A percentile compares a stretch with the other conserved stretches of the same genome.
These are phyloP conservation scores for Cochlearius cochlearius DNA, from an alignment of 2,113 vertebrate species.

Conservation along the genomic window DNA sequence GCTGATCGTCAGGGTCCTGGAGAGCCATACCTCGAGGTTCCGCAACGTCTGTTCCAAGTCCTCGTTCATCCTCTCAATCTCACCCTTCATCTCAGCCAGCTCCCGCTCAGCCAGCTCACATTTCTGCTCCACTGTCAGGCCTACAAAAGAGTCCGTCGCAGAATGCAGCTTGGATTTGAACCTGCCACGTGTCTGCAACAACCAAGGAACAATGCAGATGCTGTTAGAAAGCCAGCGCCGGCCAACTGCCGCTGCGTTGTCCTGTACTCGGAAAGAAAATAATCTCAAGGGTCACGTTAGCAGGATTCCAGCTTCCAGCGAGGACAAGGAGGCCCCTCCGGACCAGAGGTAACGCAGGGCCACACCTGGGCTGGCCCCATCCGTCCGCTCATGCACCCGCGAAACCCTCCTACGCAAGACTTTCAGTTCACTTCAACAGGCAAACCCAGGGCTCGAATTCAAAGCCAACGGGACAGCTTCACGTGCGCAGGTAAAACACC, in stretches of 20 bases:
- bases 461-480: neutral
- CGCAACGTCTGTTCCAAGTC: slow-evolving; percentile 59
- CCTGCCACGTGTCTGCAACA: slow-evolving; percentile 44
- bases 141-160: neutral
- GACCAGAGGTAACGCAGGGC: neutral
- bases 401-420: neutral
- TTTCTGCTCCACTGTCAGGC: slow-evolving; percentile 75
- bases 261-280: neutral
- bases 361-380: neutral
- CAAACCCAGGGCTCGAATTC: neutral
- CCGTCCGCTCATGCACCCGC: neutral
- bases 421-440: neutral
- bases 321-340: neutral
- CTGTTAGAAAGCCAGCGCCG: neutral
- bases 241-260: neutral
- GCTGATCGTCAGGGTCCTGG: neutral
- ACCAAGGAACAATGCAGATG: neutral
- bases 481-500: neutral
- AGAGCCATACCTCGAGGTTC: slow-evolving; percentile 67
- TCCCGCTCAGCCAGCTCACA: slow-evolving; percentile 70
- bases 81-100: slow-evolving; percentile 63
- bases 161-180: slow-evolving; percentile 40
- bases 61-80: slow-evolving; percentile 56
- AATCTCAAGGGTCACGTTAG: neutral
- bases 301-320: neutral